phyloP scores from a whole-genome alignment of 2,888 invertebrate species.

The Lobophora halterata region DNA sequence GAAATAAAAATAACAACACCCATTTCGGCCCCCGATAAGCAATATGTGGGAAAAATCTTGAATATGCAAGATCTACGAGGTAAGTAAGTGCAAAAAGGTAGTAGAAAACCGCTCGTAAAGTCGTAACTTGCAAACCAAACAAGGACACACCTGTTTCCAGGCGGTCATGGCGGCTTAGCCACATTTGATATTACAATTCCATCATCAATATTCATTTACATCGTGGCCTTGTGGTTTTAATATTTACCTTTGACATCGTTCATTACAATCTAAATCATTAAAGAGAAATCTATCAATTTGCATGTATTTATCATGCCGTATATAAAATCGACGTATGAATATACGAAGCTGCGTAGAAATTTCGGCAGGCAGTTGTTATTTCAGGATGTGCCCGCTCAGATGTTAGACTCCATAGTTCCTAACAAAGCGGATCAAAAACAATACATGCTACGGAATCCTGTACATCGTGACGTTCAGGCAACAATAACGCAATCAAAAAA shows the following conservation, averaged over 20 bases:
- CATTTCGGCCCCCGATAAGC: too few species aligned
- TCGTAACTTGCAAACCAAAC: slow-evolving; percentile 35
- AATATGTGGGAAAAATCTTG: too few species aligned
- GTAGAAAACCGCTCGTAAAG: slow-evolving; percentile 31
- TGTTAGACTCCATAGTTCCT: slow-evolving; percentile 65
- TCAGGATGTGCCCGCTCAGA: slow-evolving; percentile 59
- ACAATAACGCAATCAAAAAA: slow-evolving; percentile 67
- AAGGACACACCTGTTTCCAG: slow-evolving; percentile 66
- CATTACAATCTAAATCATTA: slow-evolving; percentile 25
- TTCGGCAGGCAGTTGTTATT: slow-evolving; percentile 78
- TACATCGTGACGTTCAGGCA: slow-evolving; percentile 71
- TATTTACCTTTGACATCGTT: slow-evolving; percentile 41
- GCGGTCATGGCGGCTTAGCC: slow-evolving; percentile 42
- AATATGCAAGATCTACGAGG: slow-evolving; percentile 5
- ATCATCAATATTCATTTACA: slow-evolving; percentile 43
- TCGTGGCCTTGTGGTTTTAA: slow-evolving; percentile 59
- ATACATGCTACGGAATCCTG: slow-evolving; percentile 76
- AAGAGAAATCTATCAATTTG: too few species aligned
- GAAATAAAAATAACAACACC: too few species aligned
- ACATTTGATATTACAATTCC: slow-evolving; percentile 44
- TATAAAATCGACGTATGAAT: slow-evolving; percentile 60
- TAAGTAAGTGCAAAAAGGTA: slow-evolving; percentile 12
- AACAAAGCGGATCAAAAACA: slow-evolving; percentile 58
- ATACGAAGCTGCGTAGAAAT: slow-evolving; percentile 68
- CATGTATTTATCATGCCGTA: slow-evolving; percentile 56